Evolutionary conservation across 1,140 invertebrate genomes (phyloP).

Genomic region (Cyclargus thomasi): DNA sequence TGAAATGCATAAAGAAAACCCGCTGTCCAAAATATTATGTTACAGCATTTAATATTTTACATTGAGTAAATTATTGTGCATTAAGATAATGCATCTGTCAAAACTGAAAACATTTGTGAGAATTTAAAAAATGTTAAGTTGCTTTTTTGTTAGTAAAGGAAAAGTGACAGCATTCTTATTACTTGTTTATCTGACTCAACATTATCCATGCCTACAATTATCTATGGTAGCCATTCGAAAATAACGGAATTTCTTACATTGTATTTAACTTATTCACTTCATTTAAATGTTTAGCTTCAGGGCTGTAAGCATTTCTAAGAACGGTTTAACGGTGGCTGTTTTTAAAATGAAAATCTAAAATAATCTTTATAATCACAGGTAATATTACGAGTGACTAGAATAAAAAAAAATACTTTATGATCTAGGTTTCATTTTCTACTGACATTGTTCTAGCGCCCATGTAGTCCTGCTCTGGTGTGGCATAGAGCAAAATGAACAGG

Average conservation of each 20-base stretch:
- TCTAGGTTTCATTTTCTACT: no score
- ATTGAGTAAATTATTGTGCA: not conserved
- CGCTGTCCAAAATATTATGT: not conserved
- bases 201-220: conserved; percentile 49
- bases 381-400: no score
- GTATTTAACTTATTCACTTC: conserved; percentile 1
- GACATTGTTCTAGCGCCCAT: no score
- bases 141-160: conserved; percentile 39
- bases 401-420: no score
- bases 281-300: not conserved
- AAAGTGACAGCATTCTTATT: conserved; percentile 66
- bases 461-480: no score
- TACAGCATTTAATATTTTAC: not conserved
- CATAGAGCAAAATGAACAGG: no score
- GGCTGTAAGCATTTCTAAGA: not conserved
- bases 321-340: not conserved
- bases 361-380: no score
- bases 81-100: not conserved
- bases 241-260: conserved; percentile 29
- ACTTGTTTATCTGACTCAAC: conserved; percentile 53
- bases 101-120: not conserved
- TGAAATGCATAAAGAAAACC: not conserved
- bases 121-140: not conserved
- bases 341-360: not conserved
- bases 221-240: conserved; percentile 37